Base-by-base conservation (phyloP, 2,113 vertebrate species). In the Vulpes lagopus region DNA sequence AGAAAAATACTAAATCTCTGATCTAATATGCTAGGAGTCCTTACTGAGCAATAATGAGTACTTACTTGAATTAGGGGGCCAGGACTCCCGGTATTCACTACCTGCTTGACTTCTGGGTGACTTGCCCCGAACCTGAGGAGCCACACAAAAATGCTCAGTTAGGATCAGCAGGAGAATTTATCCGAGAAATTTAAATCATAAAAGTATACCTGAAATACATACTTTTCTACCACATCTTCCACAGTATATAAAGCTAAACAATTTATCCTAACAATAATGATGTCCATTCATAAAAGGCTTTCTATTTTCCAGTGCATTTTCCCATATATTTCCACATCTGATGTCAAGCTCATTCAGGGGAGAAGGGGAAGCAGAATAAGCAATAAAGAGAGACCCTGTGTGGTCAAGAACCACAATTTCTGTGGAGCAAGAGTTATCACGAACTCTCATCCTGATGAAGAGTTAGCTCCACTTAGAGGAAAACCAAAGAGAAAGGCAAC, bases 41-140 rank as follows among this genome's bases (percentile, higher is more conserved):
- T 73, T 80, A 20, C 27, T 57, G 51, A 81, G 38, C 59, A 1
- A 20, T 67, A 92, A 78, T 4, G 3, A 49, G 62, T 97, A 98
- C 99, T 99, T 98, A 99, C 99, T 99, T 98, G 99, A 98, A 97
- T 99, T 99, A 38, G 99, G 98, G 49, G 99, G 98, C 99, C 99
- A 99, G 79, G 99, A 99, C 71, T 99, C 99, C 55, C 98, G 98
- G 96, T 99, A 99, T 94, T 98, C 98, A 84, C 98, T 98, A 43
- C 95, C 96, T 35, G 97, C 98, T 98, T 99, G 99, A 95, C 97
- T 98, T 94, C 99, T 99, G 0, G 99, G 99, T 59, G 99, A 99
- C 94, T 99, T 99, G n/a, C 98, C 99, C n/a, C 98, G 98, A 95
- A 97, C 98, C 99, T 99, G 97, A 2, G 93, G 91, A 92, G 67